Conservation (phyloP, 2,888 invertebrate genomes). For the Limnephilus marmoratus region DNA sequence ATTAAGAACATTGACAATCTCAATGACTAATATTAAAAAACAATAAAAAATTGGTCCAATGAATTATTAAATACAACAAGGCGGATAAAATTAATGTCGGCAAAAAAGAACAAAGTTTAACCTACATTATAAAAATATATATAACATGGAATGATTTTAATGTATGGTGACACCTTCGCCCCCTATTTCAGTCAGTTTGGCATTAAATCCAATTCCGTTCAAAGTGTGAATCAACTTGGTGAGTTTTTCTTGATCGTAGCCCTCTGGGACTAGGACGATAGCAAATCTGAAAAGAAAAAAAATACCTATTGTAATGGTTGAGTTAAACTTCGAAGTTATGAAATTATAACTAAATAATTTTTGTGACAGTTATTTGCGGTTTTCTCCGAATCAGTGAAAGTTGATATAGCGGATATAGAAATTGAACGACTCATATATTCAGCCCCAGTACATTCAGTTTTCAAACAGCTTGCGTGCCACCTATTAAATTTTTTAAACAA, state of each 20-base stretch:
- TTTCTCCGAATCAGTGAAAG: too few species aligned
- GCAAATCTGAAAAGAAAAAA: slow-evolving; percentile 70
- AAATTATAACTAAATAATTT: too few species aligned
- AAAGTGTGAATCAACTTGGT: slow-evolving; percentile 73
- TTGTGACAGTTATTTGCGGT: too few species aligned
- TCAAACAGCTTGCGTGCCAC: too few species aligned
- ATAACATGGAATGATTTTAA: not conserved
- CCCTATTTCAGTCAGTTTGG: slow-evolving; percentile 79
- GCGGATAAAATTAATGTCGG: too few species aligned
- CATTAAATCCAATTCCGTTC: slow-evolving; percentile 75
- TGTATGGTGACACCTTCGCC: slow-evolving; percentile 77
- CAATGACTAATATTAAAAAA: not conserved
- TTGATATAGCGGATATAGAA: too few species aligned
- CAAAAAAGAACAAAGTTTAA: not conserved
- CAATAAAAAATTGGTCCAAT: not conserved
- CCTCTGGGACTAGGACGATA: slow-evolving; percentile 74
- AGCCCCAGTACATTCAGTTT: too few species aligned
- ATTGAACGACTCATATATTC: too few species aligned
- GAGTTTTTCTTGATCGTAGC: slow-evolving; percentile 71
- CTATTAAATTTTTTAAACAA: too few species aligned
- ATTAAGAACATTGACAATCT: not conserved
- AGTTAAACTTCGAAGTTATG: too few species aligned
- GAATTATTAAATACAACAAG: too few species aligned
- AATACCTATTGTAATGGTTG: not conserved
- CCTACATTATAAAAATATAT: not conserved